A percentile compares a stretch with the other conserved stretches of the same genome.
phyloP scores from a whole-genome alignment of 2,113 vertebrate species.

The Istiophorus platypterus region DNA sequence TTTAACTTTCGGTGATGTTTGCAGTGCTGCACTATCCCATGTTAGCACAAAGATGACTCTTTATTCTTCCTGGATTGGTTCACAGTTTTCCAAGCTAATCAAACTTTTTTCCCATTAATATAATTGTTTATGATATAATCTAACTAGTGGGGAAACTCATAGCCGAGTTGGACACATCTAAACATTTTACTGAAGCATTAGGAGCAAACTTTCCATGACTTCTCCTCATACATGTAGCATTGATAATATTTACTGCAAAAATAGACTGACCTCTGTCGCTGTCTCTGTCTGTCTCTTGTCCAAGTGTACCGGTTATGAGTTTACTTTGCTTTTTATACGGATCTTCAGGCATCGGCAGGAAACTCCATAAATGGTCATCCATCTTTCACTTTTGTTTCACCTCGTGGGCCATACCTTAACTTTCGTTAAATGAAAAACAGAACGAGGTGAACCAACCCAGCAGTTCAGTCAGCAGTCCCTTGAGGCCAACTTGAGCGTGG shows the following conservation, averaged over 20 bases:
- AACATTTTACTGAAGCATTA: background rate
- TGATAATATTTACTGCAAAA: background rate
- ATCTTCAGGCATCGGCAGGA: background rate
- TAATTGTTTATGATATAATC: no score
- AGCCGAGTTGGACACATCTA: background rate
- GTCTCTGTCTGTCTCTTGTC: background rate
- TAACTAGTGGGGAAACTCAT: background rate
- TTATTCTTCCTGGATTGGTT: no score
- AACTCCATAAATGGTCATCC: rapidly evolving
- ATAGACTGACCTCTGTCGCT: no score
- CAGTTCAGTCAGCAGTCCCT: no score
- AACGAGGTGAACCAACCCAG: background rate
- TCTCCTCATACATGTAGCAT: background rate
- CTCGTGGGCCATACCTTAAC: rapidly evolving
- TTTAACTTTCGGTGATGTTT: no score
- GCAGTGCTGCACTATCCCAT: no score
- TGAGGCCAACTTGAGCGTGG: background rate
- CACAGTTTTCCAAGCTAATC: no score
- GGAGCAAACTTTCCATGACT: background rate
- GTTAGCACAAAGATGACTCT: no score
- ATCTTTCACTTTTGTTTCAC: conserved; percentile 22
- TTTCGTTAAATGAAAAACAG: background rate
- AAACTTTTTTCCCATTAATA: no score
- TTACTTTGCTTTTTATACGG: background rate
- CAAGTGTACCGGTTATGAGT: background rate